Evolutionary conservation across 1,140 invertebrate species (phyloP).

Genomic region (Diorhabda sublineata): DNA sequence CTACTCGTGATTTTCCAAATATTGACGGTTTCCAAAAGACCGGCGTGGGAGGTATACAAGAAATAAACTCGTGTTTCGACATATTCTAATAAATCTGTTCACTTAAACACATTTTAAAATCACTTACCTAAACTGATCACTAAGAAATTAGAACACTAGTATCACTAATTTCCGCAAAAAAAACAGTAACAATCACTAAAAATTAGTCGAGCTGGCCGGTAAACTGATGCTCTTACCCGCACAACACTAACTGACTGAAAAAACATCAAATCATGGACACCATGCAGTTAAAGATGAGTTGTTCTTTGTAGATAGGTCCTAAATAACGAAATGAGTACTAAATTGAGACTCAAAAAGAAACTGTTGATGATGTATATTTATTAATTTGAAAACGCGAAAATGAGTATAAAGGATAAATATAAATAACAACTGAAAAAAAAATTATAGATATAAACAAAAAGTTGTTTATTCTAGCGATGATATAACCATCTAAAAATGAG

Average conservation of each 20-base stretch:
- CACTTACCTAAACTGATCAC: conserved; percentile 1
- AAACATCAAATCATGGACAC: neutral
- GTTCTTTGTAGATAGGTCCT: neutral
- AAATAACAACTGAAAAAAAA: no score
- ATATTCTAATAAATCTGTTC: neutral
- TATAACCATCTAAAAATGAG: no score
- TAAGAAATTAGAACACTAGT: conserved; percentile 4
- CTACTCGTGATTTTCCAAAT: neutral
- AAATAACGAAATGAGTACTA: no score
- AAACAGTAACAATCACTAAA: conserved; percentile 10
- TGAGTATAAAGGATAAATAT: no score
- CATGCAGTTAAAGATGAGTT: neutral
- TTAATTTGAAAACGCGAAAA: no score
- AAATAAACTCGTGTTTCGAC: neutral
- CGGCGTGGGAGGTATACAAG: conserved; percentile 13
- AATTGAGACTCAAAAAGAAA: no score
- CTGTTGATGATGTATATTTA: no score
- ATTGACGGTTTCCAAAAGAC: conserved; percentile 11
- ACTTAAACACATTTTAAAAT: neutral
- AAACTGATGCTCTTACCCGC: conserved; percentile 7
- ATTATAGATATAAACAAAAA: no score
- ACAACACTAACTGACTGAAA: conserved; percentile 17
- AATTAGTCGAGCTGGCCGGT: neutral
- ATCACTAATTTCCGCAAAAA: conserved; percentile 13
- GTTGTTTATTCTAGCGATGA: no score